phyloP scores from a whole-genome alignment of 2,888 invertebrate genomes.

The Craniophora ligustri region DNA sequence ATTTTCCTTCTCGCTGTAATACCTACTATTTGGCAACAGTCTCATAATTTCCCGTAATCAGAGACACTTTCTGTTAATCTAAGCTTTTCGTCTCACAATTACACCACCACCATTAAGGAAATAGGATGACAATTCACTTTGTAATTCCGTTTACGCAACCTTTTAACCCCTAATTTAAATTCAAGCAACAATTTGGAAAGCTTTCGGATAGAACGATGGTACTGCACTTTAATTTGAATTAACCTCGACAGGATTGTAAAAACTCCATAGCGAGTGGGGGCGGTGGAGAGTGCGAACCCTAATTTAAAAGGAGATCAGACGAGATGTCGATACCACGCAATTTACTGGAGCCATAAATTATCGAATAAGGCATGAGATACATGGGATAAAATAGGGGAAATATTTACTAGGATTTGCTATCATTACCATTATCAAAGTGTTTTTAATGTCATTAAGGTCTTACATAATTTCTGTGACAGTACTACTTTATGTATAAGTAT shows the following conservation, averaged over 20 bases:
- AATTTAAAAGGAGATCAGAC: conserved; percentile 46
- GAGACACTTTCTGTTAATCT: conserved; percentile 13
- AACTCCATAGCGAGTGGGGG: conserved; percentile 24
- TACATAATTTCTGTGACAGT: too few species aligned
- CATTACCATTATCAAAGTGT: too few species aligned
- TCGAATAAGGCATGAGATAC: conserved; percentile 12
- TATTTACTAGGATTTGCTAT: too few species aligned
- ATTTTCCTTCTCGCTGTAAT: too few species aligned
- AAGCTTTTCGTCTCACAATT: conserved; percentile 19
- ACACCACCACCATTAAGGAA: conserved; percentile 27
- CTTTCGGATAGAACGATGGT: conserved; percentile 27
- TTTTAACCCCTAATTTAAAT: conserved; percentile 47
- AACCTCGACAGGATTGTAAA: conserved; percentile 47
- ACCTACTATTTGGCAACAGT: too few species aligned
- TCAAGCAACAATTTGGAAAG: conserved; percentile 42
- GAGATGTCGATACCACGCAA: conserved; percentile 45
- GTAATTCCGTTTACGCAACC: conserved; percentile 36
- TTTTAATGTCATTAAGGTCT: too few species aligned
- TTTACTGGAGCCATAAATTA: conserved; percentile 18
- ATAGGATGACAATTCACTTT: conserved; percentile 32
- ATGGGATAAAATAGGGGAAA: neutral
- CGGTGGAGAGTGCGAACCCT: conserved; percentile 27
- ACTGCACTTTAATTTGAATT: conserved; percentile 54
- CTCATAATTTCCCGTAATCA: too few species aligned
- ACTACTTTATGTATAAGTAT: too few species aligned